These are phyloP conservation scores for Rhabdornis inornatus DNA, from an alignment of 2,113 vertebrate genomes.

Conservation along the genomic window DNA sequence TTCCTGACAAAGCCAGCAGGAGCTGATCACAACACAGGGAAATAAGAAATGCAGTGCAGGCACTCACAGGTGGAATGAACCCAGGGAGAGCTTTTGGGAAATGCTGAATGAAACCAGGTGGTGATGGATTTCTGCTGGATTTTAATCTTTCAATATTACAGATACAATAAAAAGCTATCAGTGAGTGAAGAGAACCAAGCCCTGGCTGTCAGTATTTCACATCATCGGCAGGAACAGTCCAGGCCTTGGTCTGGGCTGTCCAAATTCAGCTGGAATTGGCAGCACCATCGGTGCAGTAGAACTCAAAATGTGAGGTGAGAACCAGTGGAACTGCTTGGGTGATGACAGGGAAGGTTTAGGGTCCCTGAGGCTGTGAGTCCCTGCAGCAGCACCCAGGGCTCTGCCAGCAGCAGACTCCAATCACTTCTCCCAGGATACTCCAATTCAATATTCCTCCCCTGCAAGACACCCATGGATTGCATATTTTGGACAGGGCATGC, in stretches of 20 bases:
- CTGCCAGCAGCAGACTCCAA: not conserved
- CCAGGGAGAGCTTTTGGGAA: not conserved
- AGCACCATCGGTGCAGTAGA: accelerated
- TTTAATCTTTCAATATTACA: not conserved
- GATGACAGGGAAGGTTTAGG: not conserved
- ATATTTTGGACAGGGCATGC: accelerated
- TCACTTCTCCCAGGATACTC: not conserved
- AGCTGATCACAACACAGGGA: not conserved
- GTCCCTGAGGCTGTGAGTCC: not conserved
- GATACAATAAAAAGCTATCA: not conserved
- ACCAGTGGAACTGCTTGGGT: not conserved
- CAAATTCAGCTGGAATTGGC: not conserved
- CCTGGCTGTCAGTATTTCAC: not conserved
- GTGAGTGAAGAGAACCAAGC: not conserved
- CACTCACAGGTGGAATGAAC: not conserved
- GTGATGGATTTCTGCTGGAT: not conserved
- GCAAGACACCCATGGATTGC: no score
- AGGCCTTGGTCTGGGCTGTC: not conserved
- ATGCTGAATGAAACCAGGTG: not conserved
- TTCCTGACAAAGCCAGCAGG: not conserved
- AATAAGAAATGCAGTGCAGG: not conserved
- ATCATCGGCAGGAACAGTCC: not conserved
- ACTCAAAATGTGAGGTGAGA: not conserved
- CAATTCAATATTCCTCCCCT: not conserved
- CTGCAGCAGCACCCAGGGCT: not conserved